Base-by-base conservation (phyloP, 2,797 vertebrate species). In the Fundulus diaphanus region DNA sequence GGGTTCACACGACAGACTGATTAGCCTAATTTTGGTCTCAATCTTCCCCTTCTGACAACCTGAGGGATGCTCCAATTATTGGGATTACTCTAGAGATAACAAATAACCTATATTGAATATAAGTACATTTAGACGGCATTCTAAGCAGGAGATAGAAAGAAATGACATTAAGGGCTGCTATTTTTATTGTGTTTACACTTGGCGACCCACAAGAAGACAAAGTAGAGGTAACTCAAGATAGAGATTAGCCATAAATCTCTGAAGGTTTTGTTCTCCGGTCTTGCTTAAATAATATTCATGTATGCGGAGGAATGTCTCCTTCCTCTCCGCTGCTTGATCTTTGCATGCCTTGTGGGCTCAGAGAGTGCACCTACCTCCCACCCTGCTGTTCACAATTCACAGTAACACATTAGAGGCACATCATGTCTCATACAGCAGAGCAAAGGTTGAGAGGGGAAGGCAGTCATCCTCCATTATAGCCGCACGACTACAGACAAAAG, bases 271-370 rank as follows among this genome's bases (percentile, higher is more conserved):
- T 88, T 91, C 79, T 48, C 65, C 65, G 56, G 80, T 72, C 80
- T 27, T 16, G 20, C 77, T 52, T 70, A 74, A 89, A 89, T 85
- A 68, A 88, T 89, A 93, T 92, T 93, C 89, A 93, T 92, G 87
- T 91, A 92, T 94, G 90, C 88, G 89, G 82, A 83, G 83, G 88
- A 89, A 92, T 71, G 84, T 86, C 88, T 90, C 80, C 42, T 78
- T 72, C 85, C 78, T 73, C 83, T 68, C 35, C 29, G 42, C 63
- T 74, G 84, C 89, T 88, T 89, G 90, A 92, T 92, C 80, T 85
- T 3, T 44, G 72, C 77, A 33, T 82, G 87, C 85, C 85, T 91
- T 29, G 37, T 85, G 87, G 80, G 79, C 82, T 83, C 78, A 51
- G 80, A 59, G 87, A 77, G 87, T 86, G 80, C 80, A 84, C 84